Base-by-base conservation (phyloP, 2,888 invertebrate species). In the Torymus aiolomorphi region DNA sequence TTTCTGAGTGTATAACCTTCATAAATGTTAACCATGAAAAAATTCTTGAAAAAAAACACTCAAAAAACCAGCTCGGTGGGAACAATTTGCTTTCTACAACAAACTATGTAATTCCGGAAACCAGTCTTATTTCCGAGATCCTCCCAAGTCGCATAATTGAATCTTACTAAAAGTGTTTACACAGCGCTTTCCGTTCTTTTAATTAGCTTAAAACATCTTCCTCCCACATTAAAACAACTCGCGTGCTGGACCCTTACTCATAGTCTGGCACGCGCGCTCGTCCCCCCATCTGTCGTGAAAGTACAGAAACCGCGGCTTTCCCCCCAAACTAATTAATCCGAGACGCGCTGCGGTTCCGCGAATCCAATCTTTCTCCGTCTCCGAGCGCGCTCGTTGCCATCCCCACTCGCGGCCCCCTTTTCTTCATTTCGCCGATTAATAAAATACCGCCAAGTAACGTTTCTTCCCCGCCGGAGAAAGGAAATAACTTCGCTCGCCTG, bases 281-380 rank as follows among this genome's bases (percentile, higher is more conserved):
- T 10, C 8, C 42, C 8, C 8, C 8, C 42, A 42, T 42, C 42
- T 8, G 42, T 42, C 42, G 42, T 8, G 42, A 54, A 61, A 57
- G 63, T 51, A 54, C 72, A 66, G 78, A 72, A 67, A 67, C 54
- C 24, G 13, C 49, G 24, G n/a, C 5, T 52, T 24, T 51, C 20
- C 54, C 52, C 54, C 10, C 59, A 65, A 72, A 78, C 61, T 78
- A 78, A 78, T 78, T 78, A 78, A 78, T 78, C 78, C 62, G 20
- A 57, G 66, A 16, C 51, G 18, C 61, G 18, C 61, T 54, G 42
- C 59, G 49, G 66, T 71, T 77, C 61, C 61, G 5, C 13, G 65
- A 49, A 42, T 66, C 57, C 24, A 20, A 63, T 56, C 24, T 16
- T 54, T 13, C 51, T 8, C 42, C 42, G 42, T 42, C 42, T 42